Conservation (phyloP, 2,113 vertebrate species). For the Halichoerus grypus region DNA sequence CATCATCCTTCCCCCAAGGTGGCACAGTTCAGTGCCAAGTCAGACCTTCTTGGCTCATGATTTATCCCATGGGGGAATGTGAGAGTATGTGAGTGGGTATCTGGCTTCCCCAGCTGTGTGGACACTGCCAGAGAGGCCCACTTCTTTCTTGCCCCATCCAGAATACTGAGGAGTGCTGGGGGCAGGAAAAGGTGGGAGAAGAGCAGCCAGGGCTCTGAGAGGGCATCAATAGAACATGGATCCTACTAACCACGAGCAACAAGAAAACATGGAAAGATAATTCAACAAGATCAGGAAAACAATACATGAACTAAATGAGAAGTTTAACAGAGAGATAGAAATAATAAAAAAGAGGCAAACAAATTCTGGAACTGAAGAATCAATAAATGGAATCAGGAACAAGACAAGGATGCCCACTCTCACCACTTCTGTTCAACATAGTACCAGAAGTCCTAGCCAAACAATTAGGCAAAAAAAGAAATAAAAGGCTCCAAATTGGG, state of each 20-base stretch:
- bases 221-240: background rate
- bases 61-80: background rate
- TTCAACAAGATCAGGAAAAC: background rate
- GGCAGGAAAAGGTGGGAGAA: background rate
- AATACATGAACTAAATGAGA: background rate
- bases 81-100: background rate
- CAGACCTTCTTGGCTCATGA: background rate
- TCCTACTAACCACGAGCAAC: background rate
- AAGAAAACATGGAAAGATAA: background rate
- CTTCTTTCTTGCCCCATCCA: background rate
- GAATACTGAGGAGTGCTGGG: background rate
- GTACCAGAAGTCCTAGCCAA: background rate
- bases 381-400: background rate
- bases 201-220: background rate
- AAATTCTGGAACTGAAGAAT: background rate
- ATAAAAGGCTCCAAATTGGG: background rate
- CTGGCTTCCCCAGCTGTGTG: background rate
- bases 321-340: background rate
- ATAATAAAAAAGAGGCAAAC: background rate
- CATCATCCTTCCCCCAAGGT: background rate
- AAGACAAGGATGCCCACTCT: background rate
- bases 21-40: background rate
- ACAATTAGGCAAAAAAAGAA: background rate
- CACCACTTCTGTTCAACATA: background rate
- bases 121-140: background rate